Conservation (phyloP, 1,140 invertebrate genomes). For the Eumeta japonica region DNA sequence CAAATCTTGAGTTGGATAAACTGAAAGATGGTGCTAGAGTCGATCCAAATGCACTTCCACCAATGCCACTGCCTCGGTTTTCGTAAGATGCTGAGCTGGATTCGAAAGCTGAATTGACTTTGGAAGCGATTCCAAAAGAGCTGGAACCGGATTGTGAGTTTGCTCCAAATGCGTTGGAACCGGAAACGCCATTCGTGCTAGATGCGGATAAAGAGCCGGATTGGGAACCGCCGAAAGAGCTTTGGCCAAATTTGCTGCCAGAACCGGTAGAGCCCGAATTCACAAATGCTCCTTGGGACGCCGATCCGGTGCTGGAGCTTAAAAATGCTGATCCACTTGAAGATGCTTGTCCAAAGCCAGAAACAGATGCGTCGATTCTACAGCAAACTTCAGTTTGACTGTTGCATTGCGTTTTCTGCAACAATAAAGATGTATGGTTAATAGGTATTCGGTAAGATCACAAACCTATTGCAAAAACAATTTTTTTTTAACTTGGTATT, state of each 20-base stretch:
- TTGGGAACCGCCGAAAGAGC: slow-evolving; percentile 3
- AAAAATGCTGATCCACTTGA: too few species aligned
- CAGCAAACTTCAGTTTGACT: slow-evolving; percentile 52
- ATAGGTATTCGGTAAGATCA: too few species aligned
- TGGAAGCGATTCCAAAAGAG: not conserved
- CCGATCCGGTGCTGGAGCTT: too few species aligned
- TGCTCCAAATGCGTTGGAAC: not conserved
- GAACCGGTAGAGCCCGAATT: too few species aligned
- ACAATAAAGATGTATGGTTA: slow-evolving; percentile 20
- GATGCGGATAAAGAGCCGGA: not conserved
- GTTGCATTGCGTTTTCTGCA: slow-evolving; percentile 55
- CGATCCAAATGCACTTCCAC: slow-evolving; percentile 17
- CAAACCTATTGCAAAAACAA: too few species aligned
- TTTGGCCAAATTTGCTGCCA: slow-evolving; percentile 2
- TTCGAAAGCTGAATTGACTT: slow-evolving; percentile 4
- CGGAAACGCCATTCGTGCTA: not conserved
- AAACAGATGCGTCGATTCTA: slow-evolving; percentile 33
- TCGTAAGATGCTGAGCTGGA: slow-evolving; percentile 3
- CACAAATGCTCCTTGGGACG: too few species aligned
- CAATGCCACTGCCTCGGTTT: slow-evolving; percentile 2
- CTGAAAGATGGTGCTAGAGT: slow-evolving; percentile 16
- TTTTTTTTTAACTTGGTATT: too few species aligned
- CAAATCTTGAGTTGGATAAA: slow-evolving; percentile 4
- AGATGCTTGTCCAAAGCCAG: too few species aligned
- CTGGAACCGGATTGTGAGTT: not conserved